These are phyloP conservation scores for Dyspetes luteomarginatus DNA, from an alignment of 2,888 invertebrate genomes.

Conservation along the genomic window DNA sequence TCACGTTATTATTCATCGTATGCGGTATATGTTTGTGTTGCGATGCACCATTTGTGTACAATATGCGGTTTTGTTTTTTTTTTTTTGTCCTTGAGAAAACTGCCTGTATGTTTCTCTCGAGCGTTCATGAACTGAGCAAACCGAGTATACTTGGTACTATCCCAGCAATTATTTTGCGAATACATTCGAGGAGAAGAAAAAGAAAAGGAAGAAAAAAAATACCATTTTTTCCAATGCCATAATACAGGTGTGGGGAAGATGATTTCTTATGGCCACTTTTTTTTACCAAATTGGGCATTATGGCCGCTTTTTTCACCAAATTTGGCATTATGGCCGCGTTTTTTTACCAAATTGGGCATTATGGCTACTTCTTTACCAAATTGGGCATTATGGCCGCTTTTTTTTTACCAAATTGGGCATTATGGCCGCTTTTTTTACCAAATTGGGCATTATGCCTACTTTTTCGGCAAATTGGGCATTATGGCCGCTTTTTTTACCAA, in stretches of 20 bases:
- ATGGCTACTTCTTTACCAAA: no score
- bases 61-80: background rate
- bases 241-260: background rate
- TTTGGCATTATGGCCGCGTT: no score
- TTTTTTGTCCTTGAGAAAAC: background rate
- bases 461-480: no score
- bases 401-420: no score
- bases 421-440: no score
- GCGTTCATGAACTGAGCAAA: background rate
- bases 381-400: no score
- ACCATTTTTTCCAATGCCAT: background rate
- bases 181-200: background rate
- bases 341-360: no score
- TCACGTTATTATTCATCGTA: constrained; percentile 29
- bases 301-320: no score
- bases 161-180: background rate
- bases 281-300: no score
- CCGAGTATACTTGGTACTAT: background rate
- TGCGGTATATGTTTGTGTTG: background rate
- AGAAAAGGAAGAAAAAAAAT: background rate
- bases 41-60: background rate
- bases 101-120: background rate
- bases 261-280: background rate
- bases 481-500: no score
- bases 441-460: no score